Evolutionary conservation across 2,888 invertebrate species (phyloP), one percentile per base, ranked within the genome.

Genomic region (Pristionchus exspectatus): DNA sequence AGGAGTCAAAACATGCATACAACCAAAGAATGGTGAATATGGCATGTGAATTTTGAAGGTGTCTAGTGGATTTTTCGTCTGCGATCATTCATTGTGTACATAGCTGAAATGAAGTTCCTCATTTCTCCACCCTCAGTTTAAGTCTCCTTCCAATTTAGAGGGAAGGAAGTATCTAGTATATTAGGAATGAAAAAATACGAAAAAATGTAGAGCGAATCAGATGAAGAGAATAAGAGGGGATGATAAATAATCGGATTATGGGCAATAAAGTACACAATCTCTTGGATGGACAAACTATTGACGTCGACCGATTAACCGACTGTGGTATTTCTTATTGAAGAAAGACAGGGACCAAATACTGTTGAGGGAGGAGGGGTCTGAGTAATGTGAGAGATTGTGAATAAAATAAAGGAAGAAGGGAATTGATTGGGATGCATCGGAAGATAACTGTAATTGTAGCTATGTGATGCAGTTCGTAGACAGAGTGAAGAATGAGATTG

Each of bases 121-220:
- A 72, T 72, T 72, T 18, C 69, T 63, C 63, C 63, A 63, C 69
- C 69, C 69, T 69, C 69, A 69, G 69, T 69, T 69, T 69, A 69
- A 27, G 33, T 63, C 63, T 63, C 38, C 38, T 63, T 63, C 30
- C 30, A 72, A 72, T 27, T 72, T 72, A 72, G 33, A 72, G 30
- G 30, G 69, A 30, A 14, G 69, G 30, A 16, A 33, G 3, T 18
- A 30, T 72, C 69, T 72, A 27, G 69, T 14, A 33, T 27, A 33
- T 12, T 16, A 16, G 30, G 16, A 18, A 33, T 0, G 33, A 33
- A 30, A 30, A 66, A 66, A 30, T 33, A 30, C 69, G 16, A 72
- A 27, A 72, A 27, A 30, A 33, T 72, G 69, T 72, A 72, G 69
- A 72, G 69, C 27, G 21, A 72, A 72, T 72, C 69, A 18, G 5